These are phyloP conservation scores for Orchesella cincta DNA, from an alignment of 1,140 invertebrate species.

Conservation along the genomic window DNA sequence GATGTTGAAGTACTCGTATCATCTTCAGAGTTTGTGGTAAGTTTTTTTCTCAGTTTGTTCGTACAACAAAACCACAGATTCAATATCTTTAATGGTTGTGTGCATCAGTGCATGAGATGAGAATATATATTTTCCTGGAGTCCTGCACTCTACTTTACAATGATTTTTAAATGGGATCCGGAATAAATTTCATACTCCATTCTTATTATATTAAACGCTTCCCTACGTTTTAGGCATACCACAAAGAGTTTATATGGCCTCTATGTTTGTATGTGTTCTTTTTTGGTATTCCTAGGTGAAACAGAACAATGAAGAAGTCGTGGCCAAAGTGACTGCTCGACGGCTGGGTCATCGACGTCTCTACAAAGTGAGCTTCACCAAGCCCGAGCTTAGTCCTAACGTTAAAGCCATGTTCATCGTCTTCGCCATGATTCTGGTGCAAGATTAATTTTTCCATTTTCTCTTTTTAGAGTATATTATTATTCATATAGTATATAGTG, in stretches of 20 bases:
- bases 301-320: slow-evolving; percentile 39
- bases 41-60: neutral
- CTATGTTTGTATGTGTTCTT: no score
- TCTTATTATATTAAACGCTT: no score
- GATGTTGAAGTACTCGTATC: slow-evolving; percentile 37
- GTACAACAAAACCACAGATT: no score
- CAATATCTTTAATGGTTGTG: no score
- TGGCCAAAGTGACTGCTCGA: slow-evolving; percentile 36
- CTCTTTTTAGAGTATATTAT: neutral
- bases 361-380: slow-evolving; percentile 42
- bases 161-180: no score
- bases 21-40: slow-evolving; percentile 39
- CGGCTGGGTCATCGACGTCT: slow-evolving; percentile 33
- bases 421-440: slow-evolving; percentile 40
- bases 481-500: neutral
- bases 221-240: no score
- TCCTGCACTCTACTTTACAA: no score
- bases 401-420: slow-evolving; percentile 41
- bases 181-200: no score
- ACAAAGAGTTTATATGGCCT: no score
- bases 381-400: slow-evolving; percentile 42
- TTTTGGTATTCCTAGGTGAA: slow-evolving; percentile 22
- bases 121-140: no score
- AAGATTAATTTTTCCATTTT: slow-evolving; percentile 8
- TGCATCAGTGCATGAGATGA: no score